phyloP scores from a whole-genome alignment of 2,888 invertebrate species.

The Cryptocheilus praepositus region DNA sequence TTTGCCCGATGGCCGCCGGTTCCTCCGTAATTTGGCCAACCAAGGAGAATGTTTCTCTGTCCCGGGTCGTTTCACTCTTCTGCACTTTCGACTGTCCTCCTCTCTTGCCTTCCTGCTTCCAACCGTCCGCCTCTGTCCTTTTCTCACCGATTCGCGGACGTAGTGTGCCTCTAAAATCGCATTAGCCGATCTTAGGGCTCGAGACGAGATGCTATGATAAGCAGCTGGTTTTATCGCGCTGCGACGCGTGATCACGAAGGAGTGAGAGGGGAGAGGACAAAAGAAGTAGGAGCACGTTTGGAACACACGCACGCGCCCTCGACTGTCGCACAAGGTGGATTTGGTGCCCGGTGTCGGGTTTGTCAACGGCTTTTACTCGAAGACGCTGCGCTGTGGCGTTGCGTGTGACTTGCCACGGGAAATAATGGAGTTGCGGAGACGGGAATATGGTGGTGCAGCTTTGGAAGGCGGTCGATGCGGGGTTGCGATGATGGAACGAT shows the following conservation, averaged over 20 bases:
- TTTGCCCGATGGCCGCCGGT: not conserved
- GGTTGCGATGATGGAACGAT: no score
- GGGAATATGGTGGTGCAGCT: no score
- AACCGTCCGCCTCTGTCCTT: constrained; percentile 11
- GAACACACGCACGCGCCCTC: constrained; percentile 1
- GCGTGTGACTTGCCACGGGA: not conserved
- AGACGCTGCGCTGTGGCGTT: constrained; percentile 3
- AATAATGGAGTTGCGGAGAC: no score
- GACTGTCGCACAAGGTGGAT: not conserved
- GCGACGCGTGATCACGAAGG: constrained; percentile 39
- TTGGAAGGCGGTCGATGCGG: no score
- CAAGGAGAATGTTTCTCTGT: constrained; percentile 4
- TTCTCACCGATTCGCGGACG: constrained; percentile 31
- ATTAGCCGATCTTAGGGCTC: constrained; percentile 56
- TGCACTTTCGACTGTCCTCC: constrained; percentile 22
- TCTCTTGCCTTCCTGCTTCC: constrained; percentile 10
- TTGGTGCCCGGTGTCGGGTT: no score
- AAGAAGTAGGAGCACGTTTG: not conserved
- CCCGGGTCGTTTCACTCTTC: constrained; percentile 14
- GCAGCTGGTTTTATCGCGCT: constrained; percentile 55
- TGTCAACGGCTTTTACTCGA: no score
- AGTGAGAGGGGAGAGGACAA: constrained; percentile 15
- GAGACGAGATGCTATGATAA: constrained; percentile 56
- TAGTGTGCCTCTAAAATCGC: constrained; percentile 56
- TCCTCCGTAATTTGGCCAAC: constrained; percentile 4